Conservation (phyloP, 2,797 vertebrate species). For the Melanogrammus aeglefinus region DNA sequence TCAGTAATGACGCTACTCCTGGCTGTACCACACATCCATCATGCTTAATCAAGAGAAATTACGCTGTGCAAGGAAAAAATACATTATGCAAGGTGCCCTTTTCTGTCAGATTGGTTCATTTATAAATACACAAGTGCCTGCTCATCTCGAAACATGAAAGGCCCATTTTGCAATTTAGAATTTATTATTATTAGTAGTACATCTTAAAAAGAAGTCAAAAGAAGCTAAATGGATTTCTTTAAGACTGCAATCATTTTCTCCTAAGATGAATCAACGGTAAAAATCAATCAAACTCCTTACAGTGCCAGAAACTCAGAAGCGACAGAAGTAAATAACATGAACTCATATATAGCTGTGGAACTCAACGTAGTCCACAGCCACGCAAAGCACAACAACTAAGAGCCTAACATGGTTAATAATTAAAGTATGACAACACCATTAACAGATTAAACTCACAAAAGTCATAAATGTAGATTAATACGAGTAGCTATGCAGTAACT, state of each 20-base stretch:
- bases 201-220: background rate
- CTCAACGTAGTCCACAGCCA: background rate
- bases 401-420: background rate
- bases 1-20: conserved; percentile 70
- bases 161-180: background rate
- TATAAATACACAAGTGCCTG: conserved; percentile 42
- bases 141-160: conserved; percentile 26
- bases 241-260: conserved; percentile 12
- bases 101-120: conserved; percentile 62
- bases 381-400: background rate
- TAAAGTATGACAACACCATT: background rate
- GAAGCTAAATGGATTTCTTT: conserved; percentile 17
- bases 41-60: conserved; percentile 62
- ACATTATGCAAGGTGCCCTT: conserved; percentile 49
- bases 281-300: background rate
- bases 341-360: background rate
- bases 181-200: background rate
- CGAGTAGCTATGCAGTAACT: too few relatives aligned
- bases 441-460: background rate
- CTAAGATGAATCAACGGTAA: background rate
- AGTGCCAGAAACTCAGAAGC: conserved; percentile 8
- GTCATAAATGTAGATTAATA: background rate
- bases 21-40: conserved; percentile 65
- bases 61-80: conserved; percentile 58
- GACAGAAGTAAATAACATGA: background rate